Evolutionary conservation across 2,888 invertebrate genomes (phyloP), one percentile per base, ranked within the genome.

Genomic region (Steinernema hermaphroditum): DNA sequence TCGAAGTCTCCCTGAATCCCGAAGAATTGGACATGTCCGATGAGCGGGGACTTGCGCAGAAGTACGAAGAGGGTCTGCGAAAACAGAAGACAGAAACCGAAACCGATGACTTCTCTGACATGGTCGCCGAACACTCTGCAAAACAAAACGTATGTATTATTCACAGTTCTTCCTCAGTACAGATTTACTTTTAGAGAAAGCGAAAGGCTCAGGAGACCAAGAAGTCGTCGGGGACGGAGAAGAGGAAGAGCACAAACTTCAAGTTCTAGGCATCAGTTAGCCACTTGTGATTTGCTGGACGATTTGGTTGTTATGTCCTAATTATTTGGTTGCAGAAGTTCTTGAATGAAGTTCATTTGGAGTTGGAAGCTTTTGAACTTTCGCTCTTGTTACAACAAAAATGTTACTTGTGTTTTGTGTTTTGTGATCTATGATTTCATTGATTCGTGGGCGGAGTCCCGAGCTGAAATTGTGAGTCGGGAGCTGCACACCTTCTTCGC

Each of bases 81-180:
- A 96, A 96, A 87, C 93, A 94, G 85, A 93, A 94, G 84, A 70
- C 74, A 41, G 84, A 57, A 37, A 79, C 77, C 14, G 82, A 82
- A n/a, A 92, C 93, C 80, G 97, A 97, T 89, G 97, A 98, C 90
- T 90, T 97, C 54, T 94, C 94, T 29, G 97, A 98, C 87, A 96
- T 98, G 96, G 91, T 97, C 85, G 96, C 96, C 2, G 97, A 97
- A 88, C 97, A 98, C 87, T 94, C 95, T 50, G 95, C 96, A 19
- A 91, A 95, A 80, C 96, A 96, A 87, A 96, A 94, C 91, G 93
- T 93, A 43, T 70, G 81, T 69, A 22, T 29, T 32, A 34, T 9
- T 46, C 50, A 14, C 14, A 41, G 32, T 76, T 19, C 16, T 32
- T 37, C 9, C 27, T 68, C 37, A 72, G 74, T 74, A 74, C 32